phyloP scores from a whole-genome alignment of 2,113 vertebrate genomes.

The Orcinus orca region DNA sequence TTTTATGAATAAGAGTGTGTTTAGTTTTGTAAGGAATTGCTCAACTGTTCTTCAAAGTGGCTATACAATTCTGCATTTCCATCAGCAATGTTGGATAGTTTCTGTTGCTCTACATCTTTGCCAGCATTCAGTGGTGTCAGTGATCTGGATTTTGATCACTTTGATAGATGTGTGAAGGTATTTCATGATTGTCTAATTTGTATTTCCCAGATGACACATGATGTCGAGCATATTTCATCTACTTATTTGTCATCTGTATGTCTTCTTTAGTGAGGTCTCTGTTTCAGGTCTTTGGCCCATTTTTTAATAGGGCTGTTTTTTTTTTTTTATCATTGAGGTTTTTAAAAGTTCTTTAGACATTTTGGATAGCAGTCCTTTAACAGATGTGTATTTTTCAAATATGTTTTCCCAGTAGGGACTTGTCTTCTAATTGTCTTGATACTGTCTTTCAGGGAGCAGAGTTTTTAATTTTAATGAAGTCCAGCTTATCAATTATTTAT shows the following conservation, averaged over 20 bases:
- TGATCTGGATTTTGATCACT: background rate
- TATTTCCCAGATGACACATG: background rate
- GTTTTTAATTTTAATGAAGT: background rate
- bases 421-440: background rate
- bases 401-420: background rate
- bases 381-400: background rate
- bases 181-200: background rate
- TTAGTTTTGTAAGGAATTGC: background rate
- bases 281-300: background rate
- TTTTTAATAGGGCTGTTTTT: background rate
- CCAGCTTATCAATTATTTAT: background rate
- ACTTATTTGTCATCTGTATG: background rate
- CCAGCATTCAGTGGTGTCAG: background rate
- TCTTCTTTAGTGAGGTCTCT: background rate
- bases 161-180: background rate
- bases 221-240: background rate
- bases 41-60: background rate
- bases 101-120: background rate
- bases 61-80: background rate
- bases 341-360: background rate
- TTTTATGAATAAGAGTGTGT: background rate
- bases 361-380: background rate
- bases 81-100: too few species aligned
- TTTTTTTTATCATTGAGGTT: background rate
- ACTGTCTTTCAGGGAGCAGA: background rate